phyloP scores from a whole-genome alignment of 2,113 vertebrate genomes.

The Brienomyrus brachyistius region DNA sequence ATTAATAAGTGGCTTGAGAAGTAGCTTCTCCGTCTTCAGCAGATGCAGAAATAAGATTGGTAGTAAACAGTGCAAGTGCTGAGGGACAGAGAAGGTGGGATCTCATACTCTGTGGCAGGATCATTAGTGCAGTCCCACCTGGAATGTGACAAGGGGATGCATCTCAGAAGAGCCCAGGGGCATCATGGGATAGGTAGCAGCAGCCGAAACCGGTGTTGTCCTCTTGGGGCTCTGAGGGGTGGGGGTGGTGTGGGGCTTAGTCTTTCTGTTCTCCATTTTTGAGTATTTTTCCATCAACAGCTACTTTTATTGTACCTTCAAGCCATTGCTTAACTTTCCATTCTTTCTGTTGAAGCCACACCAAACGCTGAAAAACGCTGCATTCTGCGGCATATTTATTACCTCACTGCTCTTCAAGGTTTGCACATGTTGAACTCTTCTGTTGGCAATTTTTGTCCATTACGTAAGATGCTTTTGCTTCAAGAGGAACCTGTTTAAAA shows the following conservation, averaged over 20 bases:
- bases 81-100: background rate
- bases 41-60: background rate
- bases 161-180: background rate
- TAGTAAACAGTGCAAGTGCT: slow-evolving; percentile 9
- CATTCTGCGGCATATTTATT: background rate
- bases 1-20: background rate
- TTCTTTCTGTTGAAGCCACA: background rate
- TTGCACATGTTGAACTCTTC: background rate
- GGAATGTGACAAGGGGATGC: background rate
- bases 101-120: slow-evolving; percentile 8
- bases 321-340: background rate
- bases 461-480: background rate
- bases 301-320: background rate
- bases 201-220: background rate
- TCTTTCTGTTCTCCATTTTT: background rate
- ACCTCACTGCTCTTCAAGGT: background rate
- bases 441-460: background rate
- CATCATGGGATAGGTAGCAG: background rate
- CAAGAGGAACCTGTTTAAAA: background rate
- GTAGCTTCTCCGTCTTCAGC: background rate
- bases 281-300: background rate
- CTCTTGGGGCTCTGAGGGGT: background rate
- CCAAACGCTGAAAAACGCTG: background rate
- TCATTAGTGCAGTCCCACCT: slow-evolving; percentile 11
- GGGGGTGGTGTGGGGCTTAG: background rate